Evolutionary conservation across 2,888 invertebrate species (phyloP).

Genomic region (Ornithoptera priamus): DNA sequence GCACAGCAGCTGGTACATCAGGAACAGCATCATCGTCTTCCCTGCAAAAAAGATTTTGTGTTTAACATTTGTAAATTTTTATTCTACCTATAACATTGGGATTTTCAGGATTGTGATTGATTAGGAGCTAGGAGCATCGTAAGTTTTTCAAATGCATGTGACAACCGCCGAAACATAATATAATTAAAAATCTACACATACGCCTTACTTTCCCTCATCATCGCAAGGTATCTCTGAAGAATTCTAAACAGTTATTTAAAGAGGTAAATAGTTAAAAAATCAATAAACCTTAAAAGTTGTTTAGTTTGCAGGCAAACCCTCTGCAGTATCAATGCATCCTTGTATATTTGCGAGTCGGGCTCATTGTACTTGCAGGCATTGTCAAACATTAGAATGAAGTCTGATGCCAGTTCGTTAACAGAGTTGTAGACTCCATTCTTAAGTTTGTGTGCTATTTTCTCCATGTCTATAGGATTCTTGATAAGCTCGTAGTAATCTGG

Average conservation of each 20-base stretch:
- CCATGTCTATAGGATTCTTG: constrained; percentile 97
- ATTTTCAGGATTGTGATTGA: too few species aligned
- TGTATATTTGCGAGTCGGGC: constrained; percentile 97
- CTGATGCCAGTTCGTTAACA: constrained; percentile 92
- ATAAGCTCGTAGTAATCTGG: constrained; percentile 99
- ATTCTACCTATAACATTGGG: too few species aligned
- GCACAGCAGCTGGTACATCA: constrained; percentile 92
- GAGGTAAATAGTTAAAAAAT: not conserved
- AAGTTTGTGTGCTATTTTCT: constrained; percentile 92
- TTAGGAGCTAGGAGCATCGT: too few species aligned
- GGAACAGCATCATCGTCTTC: constrained; percentile 93
- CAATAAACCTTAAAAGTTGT: constrained; percentile 84
- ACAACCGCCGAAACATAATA: too few species aligned
- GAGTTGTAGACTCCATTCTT: constrained; percentile 88
- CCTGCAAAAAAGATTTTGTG: constrained; percentile 40
- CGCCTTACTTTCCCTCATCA: too few species aligned
- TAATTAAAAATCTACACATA: too few species aligned
- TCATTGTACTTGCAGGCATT: constrained; percentile 99
- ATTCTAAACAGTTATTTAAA: too few species aligned
- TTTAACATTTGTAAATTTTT: too few species aligned
- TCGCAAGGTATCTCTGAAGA: too few species aligned
- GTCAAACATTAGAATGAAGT: constrained; percentile 95
- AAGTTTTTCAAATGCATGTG: too few species aligned
- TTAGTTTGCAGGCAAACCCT: constrained; percentile 95
- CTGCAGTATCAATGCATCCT: constrained; percentile 96